Percentiles rank a stretch among this genome's conserved stretches.
These are phyloP conservation scores for Seriola quinqueradiata DNA, from an alignment of 2,113 vertebrate species.

Conservation along the genomic window DNA sequence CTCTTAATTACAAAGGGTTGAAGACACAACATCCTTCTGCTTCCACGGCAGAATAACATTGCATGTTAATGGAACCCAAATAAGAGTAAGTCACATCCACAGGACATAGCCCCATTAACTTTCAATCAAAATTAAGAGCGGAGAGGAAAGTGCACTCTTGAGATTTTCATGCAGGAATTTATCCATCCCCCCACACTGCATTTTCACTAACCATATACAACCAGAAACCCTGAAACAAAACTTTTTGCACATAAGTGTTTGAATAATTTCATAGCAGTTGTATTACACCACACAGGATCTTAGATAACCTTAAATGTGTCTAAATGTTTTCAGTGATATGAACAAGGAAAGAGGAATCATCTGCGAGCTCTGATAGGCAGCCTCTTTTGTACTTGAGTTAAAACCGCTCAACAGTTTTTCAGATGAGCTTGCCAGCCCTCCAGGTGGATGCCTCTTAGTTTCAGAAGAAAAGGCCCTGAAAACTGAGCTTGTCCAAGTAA, in stretches of 20 bases:
- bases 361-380: constrained; percentile 34
- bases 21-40: constrained; percentile 48
- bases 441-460: constrained; percentile 74
- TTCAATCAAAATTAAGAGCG: constrained; percentile 34
- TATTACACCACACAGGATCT: constrained; percentile 23
- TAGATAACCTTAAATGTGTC: not conserved
- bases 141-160: not conserved
- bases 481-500: constrained; percentile 72
- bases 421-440: constrained; percentile 57
- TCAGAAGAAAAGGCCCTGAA: constrained; percentile 62
- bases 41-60: constrained; percentile 30
- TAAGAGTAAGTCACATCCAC: constrained; percentile 38
- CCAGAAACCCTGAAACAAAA: not conserved
- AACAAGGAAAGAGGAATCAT: constrained; percentile 39
- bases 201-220: constrained; percentile 13
- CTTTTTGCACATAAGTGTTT: constrained; percentile 10
- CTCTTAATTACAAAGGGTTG: constrained; percentile 65
- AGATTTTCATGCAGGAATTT: constrained; percentile 43
- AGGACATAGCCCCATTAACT: not conserved
- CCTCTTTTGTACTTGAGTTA: constrained; percentile 22
- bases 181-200: constrained; percentile 34
- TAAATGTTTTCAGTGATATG: constrained; percentile 27
- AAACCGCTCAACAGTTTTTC: constrained; percentile 54
- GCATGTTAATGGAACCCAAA: constrained; percentile 44
- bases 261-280: constrained; percentile 29